phyloP scores from a whole-genome alignment of 2,888 invertebrate species.

The Agrotis exclamationis region DNA sequence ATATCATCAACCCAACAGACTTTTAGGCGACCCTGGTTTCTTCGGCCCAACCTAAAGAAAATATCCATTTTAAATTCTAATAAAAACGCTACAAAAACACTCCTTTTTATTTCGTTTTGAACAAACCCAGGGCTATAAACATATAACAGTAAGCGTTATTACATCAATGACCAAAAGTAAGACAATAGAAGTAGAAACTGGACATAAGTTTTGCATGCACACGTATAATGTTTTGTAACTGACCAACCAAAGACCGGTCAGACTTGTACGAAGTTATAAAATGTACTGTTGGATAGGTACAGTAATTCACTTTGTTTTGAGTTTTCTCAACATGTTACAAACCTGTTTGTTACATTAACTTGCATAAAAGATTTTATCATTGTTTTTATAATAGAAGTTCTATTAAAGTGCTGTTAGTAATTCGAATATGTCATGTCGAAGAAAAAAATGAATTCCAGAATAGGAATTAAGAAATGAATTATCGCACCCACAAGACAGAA shows the following conservation, averaged over 20 bases:
- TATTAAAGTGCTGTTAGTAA: not conserved
- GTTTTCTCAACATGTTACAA: constrained; percentile 26
- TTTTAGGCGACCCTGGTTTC: too few species aligned
- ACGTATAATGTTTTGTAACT: constrained; percentile 54
- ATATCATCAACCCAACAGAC: too few species aligned
- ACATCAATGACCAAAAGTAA: constrained; percentile 36
- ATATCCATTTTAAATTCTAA: too few species aligned
- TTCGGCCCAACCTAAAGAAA: too few species aligned
- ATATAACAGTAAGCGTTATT: constrained; percentile 12
- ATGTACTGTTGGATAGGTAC: constrained; percentile 21
- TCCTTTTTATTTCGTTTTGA: not conserved
- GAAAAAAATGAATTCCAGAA: too few species aligned
- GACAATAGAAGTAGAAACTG: constrained; percentile 55
- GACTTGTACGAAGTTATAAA: constrained; percentile 32
- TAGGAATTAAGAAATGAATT: not conserved
- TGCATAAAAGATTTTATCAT: constrained; percentile 17
- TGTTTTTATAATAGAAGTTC: not conserved
- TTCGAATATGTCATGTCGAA: too few species aligned
- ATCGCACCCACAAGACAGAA: too few species aligned
- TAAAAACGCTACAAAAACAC: not conserved
- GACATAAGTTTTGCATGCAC: constrained; percentile 40
- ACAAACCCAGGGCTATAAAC: not conserved
- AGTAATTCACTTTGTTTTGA: constrained; percentile 19
- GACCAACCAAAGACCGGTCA: constrained; percentile 41
- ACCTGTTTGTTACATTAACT: constrained; percentile 24